These are phyloP conservation scores for Trichechus manatus DNA, from an alignment of 2,113 vertebrate species.

Conservation along the genomic window DNA sequence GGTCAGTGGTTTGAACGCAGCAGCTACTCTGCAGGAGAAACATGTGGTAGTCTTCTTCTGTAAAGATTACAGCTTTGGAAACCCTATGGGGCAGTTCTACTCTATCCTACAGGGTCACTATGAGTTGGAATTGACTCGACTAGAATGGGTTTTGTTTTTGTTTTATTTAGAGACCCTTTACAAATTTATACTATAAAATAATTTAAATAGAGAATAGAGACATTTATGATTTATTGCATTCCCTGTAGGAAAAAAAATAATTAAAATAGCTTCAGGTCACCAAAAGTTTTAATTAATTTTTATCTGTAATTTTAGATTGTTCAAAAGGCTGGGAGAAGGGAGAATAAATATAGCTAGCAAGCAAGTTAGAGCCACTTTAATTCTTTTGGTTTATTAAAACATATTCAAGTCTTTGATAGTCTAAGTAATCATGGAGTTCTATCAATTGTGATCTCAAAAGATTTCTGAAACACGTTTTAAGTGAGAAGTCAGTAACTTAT, in stretches of 20 bases:
- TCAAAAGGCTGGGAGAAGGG: neutral
- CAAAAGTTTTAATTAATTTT: constrained; percentile 73
- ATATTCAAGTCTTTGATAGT: constrained; percentile 79
- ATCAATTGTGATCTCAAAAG: constrained; percentile 84
- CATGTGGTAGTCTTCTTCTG: neutral
- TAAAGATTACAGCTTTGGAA: neutral
- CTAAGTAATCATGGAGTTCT: constrained; percentile 77
- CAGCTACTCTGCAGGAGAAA: neutral
- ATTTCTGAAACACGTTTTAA: constrained; percentile 84
- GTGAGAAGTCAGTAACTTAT: constrained; percentile 85
- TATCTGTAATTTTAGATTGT: constrained; percentile 68
- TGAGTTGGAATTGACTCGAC: neutral
- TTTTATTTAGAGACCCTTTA: neutral
- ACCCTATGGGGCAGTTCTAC: neutral
- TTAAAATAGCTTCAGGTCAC: constrained; percentile 65
- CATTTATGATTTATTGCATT: constrained; percentile 49
- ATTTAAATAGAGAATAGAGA: constrained; percentile 1
- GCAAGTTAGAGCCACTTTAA: constrained; percentile 72
- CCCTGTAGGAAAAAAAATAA: constrained; percentile 46
- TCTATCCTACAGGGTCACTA: neutral
- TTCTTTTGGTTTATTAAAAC: constrained; percentile 85
- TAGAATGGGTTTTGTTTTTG: neutral
- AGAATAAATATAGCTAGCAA: constrained; percentile 53
- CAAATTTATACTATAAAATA: constrained; percentile 11
- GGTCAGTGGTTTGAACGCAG: neutral